A percentile compares a stretch with the other conserved stretches of the same genome.
Evolutionary conservation across 2,797 vertebrate species (phyloP).

Genomic region (Discoglossus pictus): DNA sequence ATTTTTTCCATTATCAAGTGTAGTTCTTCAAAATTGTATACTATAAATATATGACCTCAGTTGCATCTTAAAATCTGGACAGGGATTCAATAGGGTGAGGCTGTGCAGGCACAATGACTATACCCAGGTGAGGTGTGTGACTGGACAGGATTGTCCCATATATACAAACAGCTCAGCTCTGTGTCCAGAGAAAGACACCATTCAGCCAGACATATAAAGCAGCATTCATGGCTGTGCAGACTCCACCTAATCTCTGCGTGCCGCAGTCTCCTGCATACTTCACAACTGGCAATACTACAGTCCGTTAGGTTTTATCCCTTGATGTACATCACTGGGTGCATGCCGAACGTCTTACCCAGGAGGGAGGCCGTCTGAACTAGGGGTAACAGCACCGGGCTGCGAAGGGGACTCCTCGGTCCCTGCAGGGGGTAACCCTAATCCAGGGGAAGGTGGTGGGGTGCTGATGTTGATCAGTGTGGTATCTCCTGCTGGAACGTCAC

Average conservation of each 20-base stretch:
- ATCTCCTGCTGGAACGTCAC: not conserved
- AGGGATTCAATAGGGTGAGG: not conserved
- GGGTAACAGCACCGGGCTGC: slow-evolving; percentile 52
- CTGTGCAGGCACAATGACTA: not conserved
- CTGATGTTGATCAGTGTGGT: not conserved
- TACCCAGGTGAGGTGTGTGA: slow-evolving; percentile 1
- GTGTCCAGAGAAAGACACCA: slow-evolving; percentile 27
- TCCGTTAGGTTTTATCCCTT: not conserved
- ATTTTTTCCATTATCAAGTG: no score
- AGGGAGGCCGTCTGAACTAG: slow-evolving; percentile 78
- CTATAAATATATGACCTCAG: no score
- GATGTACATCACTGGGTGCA: not conserved
- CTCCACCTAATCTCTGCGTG: slow-evolving; percentile 46
- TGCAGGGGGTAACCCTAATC: not conserved
- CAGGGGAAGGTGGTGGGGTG: not conserved
- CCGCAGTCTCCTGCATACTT: slow-evolving; percentile 25
- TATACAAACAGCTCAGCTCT: slow-evolving; percentile 23
- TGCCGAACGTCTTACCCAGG: slow-evolving; percentile 75
- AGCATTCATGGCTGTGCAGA: slow-evolving; percentile 53
- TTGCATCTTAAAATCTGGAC: no score
- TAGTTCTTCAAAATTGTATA: no score
- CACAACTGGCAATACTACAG: not conserved
- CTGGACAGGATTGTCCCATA: slow-evolving; percentile 35
- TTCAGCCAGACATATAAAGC: slow-evolving; percentile 49
- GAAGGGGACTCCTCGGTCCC: not conserved